phyloP scores from a whole-genome alignment of 2,797 vertebrate species.

The Odontamblyopus lacepedii region DNA sequence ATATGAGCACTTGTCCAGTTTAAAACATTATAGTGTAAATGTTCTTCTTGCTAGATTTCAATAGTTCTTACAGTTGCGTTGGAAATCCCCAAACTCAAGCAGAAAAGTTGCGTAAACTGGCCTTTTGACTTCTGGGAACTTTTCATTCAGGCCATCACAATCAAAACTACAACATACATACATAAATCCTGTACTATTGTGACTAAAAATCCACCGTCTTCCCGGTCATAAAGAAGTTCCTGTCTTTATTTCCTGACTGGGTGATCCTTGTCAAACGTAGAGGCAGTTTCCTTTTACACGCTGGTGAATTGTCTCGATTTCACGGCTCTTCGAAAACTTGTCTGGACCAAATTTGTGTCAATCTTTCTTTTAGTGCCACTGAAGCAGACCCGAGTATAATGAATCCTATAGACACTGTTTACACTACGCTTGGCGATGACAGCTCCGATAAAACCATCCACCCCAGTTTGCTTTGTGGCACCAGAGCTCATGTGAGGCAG shows the following conservation, averaged over 20 bases:
- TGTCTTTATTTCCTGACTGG: background rate
- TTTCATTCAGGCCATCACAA: background rate
- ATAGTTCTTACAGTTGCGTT: background rate
- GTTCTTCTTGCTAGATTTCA: background rate
- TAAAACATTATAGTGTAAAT: too few species aligned
- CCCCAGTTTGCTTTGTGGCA: conserved; percentile 33
- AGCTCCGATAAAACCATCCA: conserved; percentile 41
- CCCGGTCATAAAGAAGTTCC: background rate
- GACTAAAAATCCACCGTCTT: background rate
- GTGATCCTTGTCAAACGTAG: background rate
- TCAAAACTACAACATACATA: background rate
- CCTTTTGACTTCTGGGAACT: background rate
- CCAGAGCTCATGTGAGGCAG: conserved; percentile 31
- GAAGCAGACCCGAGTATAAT: conserved; percentile 17
- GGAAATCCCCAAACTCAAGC: conserved; percentile 1
- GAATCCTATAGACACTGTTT: conserved; percentile 11
- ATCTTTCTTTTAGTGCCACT: conserved; percentile 18
- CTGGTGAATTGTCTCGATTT: conserved; percentile 5
- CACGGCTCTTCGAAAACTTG: background rate
- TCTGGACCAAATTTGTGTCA: conserved; percentile 11
- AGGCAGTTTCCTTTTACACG: background rate
- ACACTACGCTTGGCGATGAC: conserved; percentile 24
- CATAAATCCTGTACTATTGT: background rate
- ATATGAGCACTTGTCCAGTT: too few species aligned
- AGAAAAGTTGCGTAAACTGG: background rate